These are phyloP conservation scores for Pseudorectes ferrugineus DNA, from an alignment of 2,113 vertebrate genomes.

Conservation along the genomic window DNA sequence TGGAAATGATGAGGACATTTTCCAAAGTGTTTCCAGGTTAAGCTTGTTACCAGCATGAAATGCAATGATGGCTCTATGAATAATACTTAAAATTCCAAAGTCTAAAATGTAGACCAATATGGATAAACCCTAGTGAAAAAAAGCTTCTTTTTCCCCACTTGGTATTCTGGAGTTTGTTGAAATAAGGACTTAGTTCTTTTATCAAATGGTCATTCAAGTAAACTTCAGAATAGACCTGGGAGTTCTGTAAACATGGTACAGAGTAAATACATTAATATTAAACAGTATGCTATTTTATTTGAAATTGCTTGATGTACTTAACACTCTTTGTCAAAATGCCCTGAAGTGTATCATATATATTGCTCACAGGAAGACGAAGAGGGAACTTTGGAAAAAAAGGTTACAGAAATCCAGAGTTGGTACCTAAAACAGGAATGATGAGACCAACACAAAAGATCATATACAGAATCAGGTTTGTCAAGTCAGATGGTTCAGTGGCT, in stretches of 20 bases:
- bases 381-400: neutral
- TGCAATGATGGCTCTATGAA: conserved; percentile 42
- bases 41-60: conserved; percentile 61
- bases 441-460: neutral
- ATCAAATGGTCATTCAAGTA: conserved; percentile 48
- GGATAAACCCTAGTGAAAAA: conserved; percentile 52
- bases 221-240: neutral
- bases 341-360: neutral
- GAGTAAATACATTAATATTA: conserved; percentile 13
- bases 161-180: conserved; percentile 36
- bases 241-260: neutral
- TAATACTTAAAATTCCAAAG: conserved; percentile 60
- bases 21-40: conserved; percentile 52
- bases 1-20: conserved; percentile 47
- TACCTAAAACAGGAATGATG: neutral
- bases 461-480: neutral
- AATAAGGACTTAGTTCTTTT: conserved; percentile 35
- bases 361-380: neutral
- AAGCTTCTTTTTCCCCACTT: conserved; percentile 17
- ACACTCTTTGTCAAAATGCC: neutral
- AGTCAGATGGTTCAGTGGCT: neutral
- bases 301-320: conserved; percentile 1
- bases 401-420: neutral
- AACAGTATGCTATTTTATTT: neutral
- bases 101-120: conserved; percentile 41